Conservation (phyloP, 2,888 invertebrate genomes). For the Zootermopsis nevadensis region DNA sequence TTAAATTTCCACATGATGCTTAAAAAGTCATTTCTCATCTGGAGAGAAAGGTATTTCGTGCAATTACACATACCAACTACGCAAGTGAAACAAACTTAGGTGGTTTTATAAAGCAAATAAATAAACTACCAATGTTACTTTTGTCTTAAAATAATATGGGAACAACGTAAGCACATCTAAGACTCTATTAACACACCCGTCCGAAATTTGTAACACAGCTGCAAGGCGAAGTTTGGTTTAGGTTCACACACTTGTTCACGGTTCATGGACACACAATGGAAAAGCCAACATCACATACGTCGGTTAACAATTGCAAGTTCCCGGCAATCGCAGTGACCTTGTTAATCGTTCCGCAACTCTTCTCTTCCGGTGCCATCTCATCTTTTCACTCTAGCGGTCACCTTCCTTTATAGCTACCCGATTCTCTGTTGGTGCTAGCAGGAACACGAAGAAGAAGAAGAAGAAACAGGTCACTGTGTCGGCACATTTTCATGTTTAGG, state of each 20-base stretch:
- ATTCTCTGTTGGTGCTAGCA: not conserved
- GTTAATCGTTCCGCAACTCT: not conserved
- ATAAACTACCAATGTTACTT: no score
- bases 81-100: no score
- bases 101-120: no score
- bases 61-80: no score
- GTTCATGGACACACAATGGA: not conserved
- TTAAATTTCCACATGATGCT: no score
- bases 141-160: no score
- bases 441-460: no score
- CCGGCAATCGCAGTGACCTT: conserved; percentile 7
- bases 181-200: no score
- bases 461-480: no score
- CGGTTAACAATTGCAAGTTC: not conserved
- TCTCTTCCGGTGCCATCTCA: conserved; percentile 6
- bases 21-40: no score
- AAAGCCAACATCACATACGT: not conserved
- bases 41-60: no score
- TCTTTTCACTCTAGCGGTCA: not conserved
- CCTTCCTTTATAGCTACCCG: not conserved
- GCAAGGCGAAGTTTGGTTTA: not conserved
- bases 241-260: not conserved
- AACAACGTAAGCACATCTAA: not conserved
- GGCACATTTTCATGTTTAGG: no score
- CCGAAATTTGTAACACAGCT: not conserved